Evolutionary conservation across 2,888 invertebrate species (phyloP).

Genomic region (Caenorhabditis imperialis): DNA sequence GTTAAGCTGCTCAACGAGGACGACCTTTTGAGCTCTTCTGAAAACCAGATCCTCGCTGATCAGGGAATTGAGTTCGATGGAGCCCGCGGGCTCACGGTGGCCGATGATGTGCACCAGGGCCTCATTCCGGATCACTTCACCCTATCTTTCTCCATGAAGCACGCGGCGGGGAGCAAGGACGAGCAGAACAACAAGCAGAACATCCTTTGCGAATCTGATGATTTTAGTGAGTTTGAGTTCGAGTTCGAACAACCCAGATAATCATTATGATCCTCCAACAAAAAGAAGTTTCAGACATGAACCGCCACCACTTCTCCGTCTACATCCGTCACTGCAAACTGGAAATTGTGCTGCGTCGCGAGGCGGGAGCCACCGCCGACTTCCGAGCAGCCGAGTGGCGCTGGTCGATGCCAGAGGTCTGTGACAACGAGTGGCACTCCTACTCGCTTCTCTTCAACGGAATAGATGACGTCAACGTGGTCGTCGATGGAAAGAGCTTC

Average conservation of each 20-base stretch:
- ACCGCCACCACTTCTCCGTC: constrained; percentile 96
- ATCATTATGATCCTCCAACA: background rate
- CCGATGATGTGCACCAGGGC: constrained; percentile 79
- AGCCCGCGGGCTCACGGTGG: constrained; percentile 67
- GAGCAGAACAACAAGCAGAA: constrained; percentile 96
- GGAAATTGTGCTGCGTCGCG: constrained; percentile 90
- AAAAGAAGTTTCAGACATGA: constrained; percentile 86
- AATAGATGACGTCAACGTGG: constrained; percentile 82
- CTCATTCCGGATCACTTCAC: constrained; percentile 83
- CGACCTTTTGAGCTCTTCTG: constrained; percentile 80
- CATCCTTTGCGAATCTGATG: constrained; percentile 95
- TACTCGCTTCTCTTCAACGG: constrained; percentile 94
- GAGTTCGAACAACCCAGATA: too few relatives aligned
- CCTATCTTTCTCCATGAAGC: constrained; percentile 94
- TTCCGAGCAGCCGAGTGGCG: constrained; percentile 96
- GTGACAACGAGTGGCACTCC: constrained; percentile 99
- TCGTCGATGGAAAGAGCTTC: constrained; percentile 73
- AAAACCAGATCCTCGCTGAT: constrained; percentile 46
- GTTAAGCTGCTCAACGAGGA: constrained; percentile 54
- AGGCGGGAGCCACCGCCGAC: constrained; percentile 81
- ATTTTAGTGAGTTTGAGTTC: constrained; percentile 91
- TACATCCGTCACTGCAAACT: constrained; percentile 97
- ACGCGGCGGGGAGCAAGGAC: constrained; percentile 84
- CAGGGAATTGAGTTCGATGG: constrained; percentile 92
- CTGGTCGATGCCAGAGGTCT: constrained; percentile 91